These are phyloP conservation scores for Harpagifer antarcticus DNA, from an alignment of 2,797 vertebrate species.

Conservation along the genomic window DNA sequence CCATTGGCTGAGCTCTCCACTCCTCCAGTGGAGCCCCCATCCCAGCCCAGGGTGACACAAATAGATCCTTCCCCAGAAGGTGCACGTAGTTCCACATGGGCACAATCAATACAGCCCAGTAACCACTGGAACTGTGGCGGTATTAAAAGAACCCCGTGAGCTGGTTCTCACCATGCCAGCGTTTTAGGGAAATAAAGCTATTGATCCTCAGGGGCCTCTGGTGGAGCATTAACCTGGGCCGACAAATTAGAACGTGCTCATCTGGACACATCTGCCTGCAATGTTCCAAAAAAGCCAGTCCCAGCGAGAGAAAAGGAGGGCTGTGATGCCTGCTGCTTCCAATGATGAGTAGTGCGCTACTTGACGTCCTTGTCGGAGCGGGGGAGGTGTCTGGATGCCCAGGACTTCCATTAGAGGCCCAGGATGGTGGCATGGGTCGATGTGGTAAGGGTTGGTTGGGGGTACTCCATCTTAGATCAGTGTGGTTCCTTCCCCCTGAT, in stretches of 20 bases:
- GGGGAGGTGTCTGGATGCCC: conserved; percentile 81
- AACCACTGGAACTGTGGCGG: conserved; percentile 74
- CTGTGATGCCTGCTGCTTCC: conserved; percentile 76
- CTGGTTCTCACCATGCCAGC: conserved; percentile 76
- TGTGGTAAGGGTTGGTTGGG: conserved; percentile 82
- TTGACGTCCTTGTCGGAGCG: conserved; percentile 76
- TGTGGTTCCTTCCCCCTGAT: conserved; percentile 79
- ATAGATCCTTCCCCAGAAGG: conserved; percentile 87
- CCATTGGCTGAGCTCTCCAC: conserved; percentile 82
- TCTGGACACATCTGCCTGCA: conserved; percentile 82
- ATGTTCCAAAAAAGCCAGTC: conserved; percentile 80
- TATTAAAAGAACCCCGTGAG: conserved; percentile 84
- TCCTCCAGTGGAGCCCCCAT: conserved; percentile 78
- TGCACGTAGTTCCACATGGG: conserved; percentile 85
- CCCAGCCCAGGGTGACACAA: conserved; percentile 85
- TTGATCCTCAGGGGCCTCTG: conserved; percentile 82
- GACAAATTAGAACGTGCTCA: conserved; percentile 84
- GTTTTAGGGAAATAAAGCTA: conserved; percentile 89
- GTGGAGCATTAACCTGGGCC: conserved; percentile 82
- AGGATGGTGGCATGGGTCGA: conserved; percentile 83
- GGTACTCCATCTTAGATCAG: conserved; percentile 84
- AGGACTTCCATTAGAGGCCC: conserved; percentile 85
- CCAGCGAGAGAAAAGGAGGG: conserved; percentile 71
- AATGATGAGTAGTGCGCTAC: conserved; percentile 81
- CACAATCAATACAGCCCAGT: conserved; percentile 83